phyloP scores from a whole-genome alignment of 2,797 vertebrate genomes.

The Lateolabrax maculatus region DNA sequence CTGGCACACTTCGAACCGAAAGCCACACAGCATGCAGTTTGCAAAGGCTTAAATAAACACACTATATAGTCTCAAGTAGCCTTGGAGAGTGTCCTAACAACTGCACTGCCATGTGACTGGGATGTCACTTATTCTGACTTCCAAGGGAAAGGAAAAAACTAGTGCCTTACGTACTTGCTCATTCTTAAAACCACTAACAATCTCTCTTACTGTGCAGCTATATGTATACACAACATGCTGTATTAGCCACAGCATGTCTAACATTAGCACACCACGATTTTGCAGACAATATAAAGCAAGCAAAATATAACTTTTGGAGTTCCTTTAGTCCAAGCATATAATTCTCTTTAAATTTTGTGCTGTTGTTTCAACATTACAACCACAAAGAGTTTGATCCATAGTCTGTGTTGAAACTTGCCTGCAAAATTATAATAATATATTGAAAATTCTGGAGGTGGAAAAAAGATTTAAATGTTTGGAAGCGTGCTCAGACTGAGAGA shows the following conservation, averaged over 20 bases:
- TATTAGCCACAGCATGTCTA: slow-evolving; percentile 41
- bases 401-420: slow-evolving; percentile 1
- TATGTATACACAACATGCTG: slow-evolving; percentile 31
- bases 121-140: slow-evolving; percentile 54
- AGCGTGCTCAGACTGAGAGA: slow-evolving; percentile 18
- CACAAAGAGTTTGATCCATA: slow-evolving; percentile 41
- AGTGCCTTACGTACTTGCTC: slow-evolving; percentile 30
- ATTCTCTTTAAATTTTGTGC: slow-evolving; percentile 43
- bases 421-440: slow-evolving; percentile 13
- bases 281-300: slow-evolving; percentile 46
- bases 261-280: slow-evolving; percentile 48
- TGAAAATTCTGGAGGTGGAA: slow-evolving; percentile 16
- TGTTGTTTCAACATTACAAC: slow-evolving; percentile 14
- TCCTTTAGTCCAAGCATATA: slow-evolving; percentile 38
- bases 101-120: slow-evolving; percentile 42
- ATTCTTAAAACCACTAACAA: slow-evolving; percentile 65
- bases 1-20: slow-evolving; percentile 45
- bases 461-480: slow-evolving; percentile 31
- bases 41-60: slow-evolving; percentile 57
- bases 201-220: slow-evolving; percentile 37
- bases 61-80: slow-evolving; percentile 31
- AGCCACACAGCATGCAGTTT: slow-evolving; percentile 52
- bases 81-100: slow-evolving; percentile 26
- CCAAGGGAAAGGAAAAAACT: slow-evolving; percentile 13
- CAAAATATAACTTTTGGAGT: slow-evolving; percentile 49